phyloP scores from a whole-genome alignment of 2,113 vertebrate species.

The Entomyzon cyanotis region DNA sequence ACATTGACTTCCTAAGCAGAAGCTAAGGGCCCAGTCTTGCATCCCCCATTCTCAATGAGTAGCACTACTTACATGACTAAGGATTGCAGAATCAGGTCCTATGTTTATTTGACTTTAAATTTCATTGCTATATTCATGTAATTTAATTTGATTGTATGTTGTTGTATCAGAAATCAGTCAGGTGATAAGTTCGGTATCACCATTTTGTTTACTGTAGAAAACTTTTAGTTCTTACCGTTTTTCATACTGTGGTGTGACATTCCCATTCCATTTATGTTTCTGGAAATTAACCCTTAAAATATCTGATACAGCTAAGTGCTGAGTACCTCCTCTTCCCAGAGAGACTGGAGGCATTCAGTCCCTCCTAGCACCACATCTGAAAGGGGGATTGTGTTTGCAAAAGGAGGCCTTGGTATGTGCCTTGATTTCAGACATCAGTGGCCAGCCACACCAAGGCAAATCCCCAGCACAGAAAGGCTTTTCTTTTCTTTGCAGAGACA shows the following conservation, averaged over 20 bases:
- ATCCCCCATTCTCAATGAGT: slow-evolving; percentile 1
- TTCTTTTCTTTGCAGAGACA: slow-evolving; percentile 36
- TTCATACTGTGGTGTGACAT: not conserved
- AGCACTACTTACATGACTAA: slow-evolving; percentile 47
- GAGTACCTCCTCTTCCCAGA: not conserved
- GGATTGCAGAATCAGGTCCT: slow-evolving; percentile 45
- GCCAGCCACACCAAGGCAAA: slow-evolving; percentile 49
- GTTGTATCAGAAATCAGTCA: not conserved
- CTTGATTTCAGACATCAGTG: slow-evolving; percentile 52
- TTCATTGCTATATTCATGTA: not conserved
- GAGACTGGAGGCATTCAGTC: slow-evolving; percentile 23
- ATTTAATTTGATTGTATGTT: not conserved
- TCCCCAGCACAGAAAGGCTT: slow-evolving; percentile 60
- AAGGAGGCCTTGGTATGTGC: slow-evolving; percentile 50
- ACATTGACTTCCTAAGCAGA: slow-evolving; percentile 72
- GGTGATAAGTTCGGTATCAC: not conserved
- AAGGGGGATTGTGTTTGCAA: slow-evolving; percentile 59
- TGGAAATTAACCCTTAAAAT: slow-evolving; percentile 45
- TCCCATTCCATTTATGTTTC: not conserved
- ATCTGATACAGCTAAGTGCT: not conserved
- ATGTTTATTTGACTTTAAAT: slow-evolving; percentile 9
- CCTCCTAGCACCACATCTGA: slow-evolving; percentile 20
- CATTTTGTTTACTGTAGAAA: not conserved
- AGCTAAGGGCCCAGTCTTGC: slow-evolving; percentile 54
- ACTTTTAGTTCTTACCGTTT: not conserved